Evolutionary conservation across 2,888 invertebrate species (phyloP).

Genomic region (Hartigia nigra): DNA sequence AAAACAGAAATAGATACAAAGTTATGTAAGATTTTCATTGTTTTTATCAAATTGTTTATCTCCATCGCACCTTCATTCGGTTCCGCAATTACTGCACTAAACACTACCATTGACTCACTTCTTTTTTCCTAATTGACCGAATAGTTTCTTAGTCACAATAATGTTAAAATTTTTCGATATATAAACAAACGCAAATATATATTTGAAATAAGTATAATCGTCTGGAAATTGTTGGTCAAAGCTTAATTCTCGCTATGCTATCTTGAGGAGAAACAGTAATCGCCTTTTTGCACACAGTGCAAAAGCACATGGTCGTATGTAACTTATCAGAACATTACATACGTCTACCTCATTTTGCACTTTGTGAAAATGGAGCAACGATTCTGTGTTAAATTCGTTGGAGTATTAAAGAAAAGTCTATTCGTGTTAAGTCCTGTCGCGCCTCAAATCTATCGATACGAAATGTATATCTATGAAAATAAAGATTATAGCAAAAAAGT

Average conservation of each 20-base stretch:
- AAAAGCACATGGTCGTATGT: background rate
- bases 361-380: conserved; percentile 28
- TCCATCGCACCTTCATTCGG: background rate
- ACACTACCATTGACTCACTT: background rate
- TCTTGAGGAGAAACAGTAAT: background rate
- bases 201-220: background rate
- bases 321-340: background rate
- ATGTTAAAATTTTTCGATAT: background rate
- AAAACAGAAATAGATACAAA: background rate
- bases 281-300: background rate
- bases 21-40: background rate
- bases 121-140: background rate
- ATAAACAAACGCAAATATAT: background rate
- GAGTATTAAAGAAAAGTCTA: conserved; percentile 55
- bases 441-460: conserved; percentile 47
- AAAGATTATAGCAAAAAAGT: background rate
- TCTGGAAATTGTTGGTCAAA: background rate
- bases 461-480: conserved; percentile 32
- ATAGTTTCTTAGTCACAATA: background rate
- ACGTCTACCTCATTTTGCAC: background rate
- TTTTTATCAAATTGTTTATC: background rate
- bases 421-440: conserved; percentile 54
- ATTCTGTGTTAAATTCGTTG: conserved; percentile 55
- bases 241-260: background rate
- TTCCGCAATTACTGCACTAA: background rate